Percentiles rank a stretch among this genome's conserved stretches.
These are phyloP conservation scores for Watsonalla cultraria DNA, from an alignment of 2,888 invertebrate species.

Conservation along the genomic window DNA sequence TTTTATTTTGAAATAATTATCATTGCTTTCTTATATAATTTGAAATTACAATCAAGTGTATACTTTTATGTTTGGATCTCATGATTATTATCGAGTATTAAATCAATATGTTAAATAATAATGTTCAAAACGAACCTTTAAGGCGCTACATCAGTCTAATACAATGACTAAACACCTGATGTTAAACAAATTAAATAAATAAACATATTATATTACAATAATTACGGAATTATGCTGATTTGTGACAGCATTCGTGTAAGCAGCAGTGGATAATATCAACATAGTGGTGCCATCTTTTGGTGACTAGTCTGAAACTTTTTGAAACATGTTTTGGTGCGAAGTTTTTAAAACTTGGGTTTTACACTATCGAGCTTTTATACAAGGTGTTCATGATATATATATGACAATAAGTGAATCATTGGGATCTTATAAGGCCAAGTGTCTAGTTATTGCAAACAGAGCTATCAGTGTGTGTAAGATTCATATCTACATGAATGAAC, in stretches of 20 bases:
- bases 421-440: no score
- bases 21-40: no score
- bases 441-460: no score
- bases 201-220: constrained; percentile 16
- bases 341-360: neutral
- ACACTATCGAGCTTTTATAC: no score
- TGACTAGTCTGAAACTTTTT: neutral
- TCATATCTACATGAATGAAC: no score
- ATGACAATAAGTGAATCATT: no score
- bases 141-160: constrained; percentile 68
- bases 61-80: constrained; percentile 13
- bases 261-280: neutral
- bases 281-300: neutral
- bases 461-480: no score
- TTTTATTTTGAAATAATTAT: no score
- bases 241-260: constrained; percentile 16
- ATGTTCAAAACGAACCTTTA: constrained; percentile 34
- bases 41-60: no score
- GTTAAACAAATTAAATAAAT: constrained; percentile 20
- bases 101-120: constrained; percentile 42
- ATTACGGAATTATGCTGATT: constrained; percentile 19
- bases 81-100: constrained; percentile 7
- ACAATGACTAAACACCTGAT: constrained; percentile 58
- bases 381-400: no score
- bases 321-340: neutral